Evolutionary conservation across 2,797 vertebrate genomes (phyloP).

Genomic region (Cynopterus sphinx): DNA sequence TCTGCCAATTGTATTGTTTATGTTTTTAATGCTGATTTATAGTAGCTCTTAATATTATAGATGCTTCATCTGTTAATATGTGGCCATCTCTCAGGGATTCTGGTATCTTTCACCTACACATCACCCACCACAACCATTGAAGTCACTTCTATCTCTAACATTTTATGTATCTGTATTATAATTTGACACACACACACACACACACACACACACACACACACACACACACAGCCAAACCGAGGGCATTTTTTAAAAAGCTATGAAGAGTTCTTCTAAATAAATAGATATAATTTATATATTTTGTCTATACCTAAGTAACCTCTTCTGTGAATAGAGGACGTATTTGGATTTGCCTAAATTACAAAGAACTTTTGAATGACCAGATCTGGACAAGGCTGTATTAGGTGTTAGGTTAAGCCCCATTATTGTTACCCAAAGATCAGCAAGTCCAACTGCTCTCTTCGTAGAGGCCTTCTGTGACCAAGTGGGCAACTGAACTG

Average conservation of each 20-base stretch:
- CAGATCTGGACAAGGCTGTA: background rate
- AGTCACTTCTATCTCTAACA: background rate
- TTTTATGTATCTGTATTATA: background rate
- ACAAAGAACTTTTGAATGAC: background rate
- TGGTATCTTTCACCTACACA: background rate
- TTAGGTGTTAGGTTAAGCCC: background rate
- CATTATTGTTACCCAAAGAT: background rate
- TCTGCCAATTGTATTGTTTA: background rate
- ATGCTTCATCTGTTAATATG: background rate
- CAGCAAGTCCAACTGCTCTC: background rate
- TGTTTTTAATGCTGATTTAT: background rate
- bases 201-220: background rate
- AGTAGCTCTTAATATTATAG: background rate
- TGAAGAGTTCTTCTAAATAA: background rate
- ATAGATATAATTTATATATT: background rate
- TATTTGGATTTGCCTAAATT: background rate
- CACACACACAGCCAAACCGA: background rate
- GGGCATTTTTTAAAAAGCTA: slow-evolving; percentile 20
- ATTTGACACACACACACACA: background rate
- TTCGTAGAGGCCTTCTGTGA: background rate
- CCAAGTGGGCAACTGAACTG: background rate
- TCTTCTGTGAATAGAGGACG: background rate
- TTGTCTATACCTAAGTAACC: background rate
- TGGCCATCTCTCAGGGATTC: background rate
- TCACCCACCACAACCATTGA: background rate